Evolutionary conservation across 1,140 invertebrate species (phyloP).

Genomic region (Bombus pascuorum): DNA sequence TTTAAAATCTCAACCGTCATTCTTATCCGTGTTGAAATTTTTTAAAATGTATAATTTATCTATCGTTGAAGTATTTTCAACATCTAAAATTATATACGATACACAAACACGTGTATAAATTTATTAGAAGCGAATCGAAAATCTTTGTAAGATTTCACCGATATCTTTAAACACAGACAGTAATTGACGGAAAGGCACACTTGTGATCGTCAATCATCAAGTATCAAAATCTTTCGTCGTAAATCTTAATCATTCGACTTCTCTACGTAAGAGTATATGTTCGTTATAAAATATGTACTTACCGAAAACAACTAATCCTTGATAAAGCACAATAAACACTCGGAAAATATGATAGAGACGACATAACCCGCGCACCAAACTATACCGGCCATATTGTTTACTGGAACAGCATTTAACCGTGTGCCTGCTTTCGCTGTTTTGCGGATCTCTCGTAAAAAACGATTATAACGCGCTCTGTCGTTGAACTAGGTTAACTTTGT

Average conservation of each 20-base stretch:
- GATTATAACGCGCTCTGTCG: conserved; percentile 11
- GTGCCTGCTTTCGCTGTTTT: conserved; percentile 32
- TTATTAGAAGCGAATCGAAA: neutral
- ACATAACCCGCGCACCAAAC: conserved; percentile 73
- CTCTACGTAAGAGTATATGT: neutral
- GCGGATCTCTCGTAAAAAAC: conserved; percentile 21
- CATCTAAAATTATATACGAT: neutral
- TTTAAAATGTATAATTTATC: neutral
- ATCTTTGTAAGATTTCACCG: conserved; percentile 28
- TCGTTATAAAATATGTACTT: conserved; percentile 43
- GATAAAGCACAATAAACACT: conserved; percentile 49
- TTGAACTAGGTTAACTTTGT: neutral
- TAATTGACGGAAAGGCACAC: conserved; percentile 44
- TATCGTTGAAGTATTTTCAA: neutral
- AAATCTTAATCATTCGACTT: neutral
- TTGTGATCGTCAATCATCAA: conserved; percentile 26
- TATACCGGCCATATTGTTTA: conserved; percentile 78
- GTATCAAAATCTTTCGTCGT: neutral
- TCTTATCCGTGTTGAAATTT: neutral
- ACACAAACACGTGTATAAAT: no score
- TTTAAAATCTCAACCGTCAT: conserved; percentile 1
- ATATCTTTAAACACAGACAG: conserved; percentile 36
- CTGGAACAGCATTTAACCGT: conserved; percentile 47
- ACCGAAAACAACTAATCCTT: conserved; percentile 65
- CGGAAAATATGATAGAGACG: conserved; percentile 57